phyloP scores from a whole-genome alignment of 2,113 vertebrate genomes.

The Columba livia region DNA sequence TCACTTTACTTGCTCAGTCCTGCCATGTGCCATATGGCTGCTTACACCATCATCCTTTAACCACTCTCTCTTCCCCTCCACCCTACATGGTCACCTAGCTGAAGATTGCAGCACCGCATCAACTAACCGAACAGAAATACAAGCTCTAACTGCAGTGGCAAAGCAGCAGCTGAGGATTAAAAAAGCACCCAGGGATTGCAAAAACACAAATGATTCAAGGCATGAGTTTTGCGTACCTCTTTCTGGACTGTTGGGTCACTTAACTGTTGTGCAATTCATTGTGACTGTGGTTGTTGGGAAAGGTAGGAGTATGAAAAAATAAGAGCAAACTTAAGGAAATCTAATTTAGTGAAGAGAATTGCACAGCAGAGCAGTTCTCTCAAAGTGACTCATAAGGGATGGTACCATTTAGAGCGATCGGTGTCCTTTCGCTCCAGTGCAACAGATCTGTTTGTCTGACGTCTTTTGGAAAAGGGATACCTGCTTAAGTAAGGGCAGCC shows the following conservation, averaged over 20 bases:
- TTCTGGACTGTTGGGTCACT: not conserved
- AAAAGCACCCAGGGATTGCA: not conserved
- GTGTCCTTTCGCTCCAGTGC: not conserved
- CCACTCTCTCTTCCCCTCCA: not conserved
- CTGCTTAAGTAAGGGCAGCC: not conserved
- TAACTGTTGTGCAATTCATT: constrained; percentile 11
- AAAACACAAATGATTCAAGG: constrained; percentile 22
- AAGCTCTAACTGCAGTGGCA: not conserved
- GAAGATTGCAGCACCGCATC: not conserved
- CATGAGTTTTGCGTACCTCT: not conserved
- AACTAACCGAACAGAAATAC: not conserved
- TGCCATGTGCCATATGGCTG: not conserved
- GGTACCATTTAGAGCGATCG: not conserved
- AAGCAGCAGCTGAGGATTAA: not conserved
- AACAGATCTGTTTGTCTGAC: not conserved
- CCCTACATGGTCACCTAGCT: not conserved
- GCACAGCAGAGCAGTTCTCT: not conserved
- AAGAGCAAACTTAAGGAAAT: constrained; percentile 21
- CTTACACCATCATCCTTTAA: not conserved
- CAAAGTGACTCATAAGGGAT: not conserved
- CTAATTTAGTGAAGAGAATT: not conserved
- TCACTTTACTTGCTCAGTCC: not conserved
- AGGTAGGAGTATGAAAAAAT: constrained; percentile 8
- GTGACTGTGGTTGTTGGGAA: constrained; percentile 33
- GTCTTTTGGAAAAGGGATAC: not conserved